Evolutionary conservation across 2,113 vertebrate genomes (phyloP), one percentile per base, ranked within the genome.

Genomic region (Hippolais icterina): DNA sequence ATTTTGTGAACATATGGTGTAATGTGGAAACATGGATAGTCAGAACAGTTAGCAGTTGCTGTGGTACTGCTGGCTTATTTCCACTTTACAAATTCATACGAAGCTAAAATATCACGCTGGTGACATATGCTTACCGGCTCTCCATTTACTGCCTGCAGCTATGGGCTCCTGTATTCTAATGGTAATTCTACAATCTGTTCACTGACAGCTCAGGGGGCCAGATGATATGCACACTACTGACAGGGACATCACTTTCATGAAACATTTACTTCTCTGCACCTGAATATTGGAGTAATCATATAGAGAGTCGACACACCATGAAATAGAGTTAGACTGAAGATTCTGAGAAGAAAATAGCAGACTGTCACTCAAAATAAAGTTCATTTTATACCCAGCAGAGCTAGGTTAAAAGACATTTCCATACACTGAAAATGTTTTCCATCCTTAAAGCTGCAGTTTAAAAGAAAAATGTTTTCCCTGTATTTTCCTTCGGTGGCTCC

Each of bases 201-300:
- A 80, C 92, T 98, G 98, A 98, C 98, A 98, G 98, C 98, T 97
- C 96, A 75, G 97, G 97, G 97, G 97, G 95, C 97, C 96, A 97
- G 97, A 98, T 98, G 98, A 98, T 97, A 97, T 83, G 97, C 97
- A 94, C 82, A 94, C 95, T 91, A 93, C 98, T 98, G 99, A 99
- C 98, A 98, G 98, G 98, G 97, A 98, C 98, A 98, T 99, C 98
- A 98, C 98, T 99, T 99, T 99, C 98, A 98, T 98, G 97, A 99
- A 98, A 98, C 98, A 98, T 98, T 98, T 98, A 98, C 98, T 98
- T 98, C 98, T 97, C 97, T 97, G 98, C 98, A 99, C 99, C 99
- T 98, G 98, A 98, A 98, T 98, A 97, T 79, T 93, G 94, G 98
- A 98, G 98, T 98, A 98, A 98, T 99, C 98, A 98, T 97, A 98